Evolutionary conservation across 2,113 vertebrate species (phyloP), one percentile per base, ranked within the genome.

Genomic region (Aplodontia rufa): DNA sequence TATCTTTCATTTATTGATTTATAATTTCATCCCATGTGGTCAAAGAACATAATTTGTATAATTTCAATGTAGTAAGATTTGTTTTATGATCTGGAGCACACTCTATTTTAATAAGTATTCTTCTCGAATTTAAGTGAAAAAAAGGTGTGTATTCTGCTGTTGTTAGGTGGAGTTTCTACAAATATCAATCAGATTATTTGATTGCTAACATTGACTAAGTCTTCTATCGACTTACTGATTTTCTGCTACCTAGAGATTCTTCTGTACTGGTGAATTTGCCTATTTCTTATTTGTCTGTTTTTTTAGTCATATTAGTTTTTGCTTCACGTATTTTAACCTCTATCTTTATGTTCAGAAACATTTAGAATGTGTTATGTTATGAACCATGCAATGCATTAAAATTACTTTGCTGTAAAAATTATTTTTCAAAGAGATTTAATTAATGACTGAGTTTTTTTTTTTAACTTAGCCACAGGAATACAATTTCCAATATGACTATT

Each of bases 1-100:
- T 62, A 60, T 45, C 35, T 49, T 55, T 53, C 68, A 87, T 79
- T 93, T 87, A 62, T 40, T 62, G 19, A 68, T 89, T 84, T 92
- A 17, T 80, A 80, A 55, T 85, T 64, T n/a, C 83, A 17, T 55
- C 4, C 26, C 51, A 35, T 68, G 35, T 68, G 11, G 26, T 58
- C 78, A 89, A 64, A 85, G 26, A 92, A 75, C 4, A 68, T 75
- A 51, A 66, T 92, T 80, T 85, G 47, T 74, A 58, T 89, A 19
- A 92, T 91, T 87, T 72, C 22, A 87, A 78, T 74, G 89, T 40
- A 86, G 37, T 55, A 80, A 81, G 30, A 75, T n/a, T 90, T 86
- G 24, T 53, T 82, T 94, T 68, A 85, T 24, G 11, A 30, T 0
- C 24, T 10, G 68, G 24, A 78, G 62, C 40, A 88, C 26, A 8